Conservation (phyloP, 2,888 invertebrate species). For the Chironomus riparius region DNA sequence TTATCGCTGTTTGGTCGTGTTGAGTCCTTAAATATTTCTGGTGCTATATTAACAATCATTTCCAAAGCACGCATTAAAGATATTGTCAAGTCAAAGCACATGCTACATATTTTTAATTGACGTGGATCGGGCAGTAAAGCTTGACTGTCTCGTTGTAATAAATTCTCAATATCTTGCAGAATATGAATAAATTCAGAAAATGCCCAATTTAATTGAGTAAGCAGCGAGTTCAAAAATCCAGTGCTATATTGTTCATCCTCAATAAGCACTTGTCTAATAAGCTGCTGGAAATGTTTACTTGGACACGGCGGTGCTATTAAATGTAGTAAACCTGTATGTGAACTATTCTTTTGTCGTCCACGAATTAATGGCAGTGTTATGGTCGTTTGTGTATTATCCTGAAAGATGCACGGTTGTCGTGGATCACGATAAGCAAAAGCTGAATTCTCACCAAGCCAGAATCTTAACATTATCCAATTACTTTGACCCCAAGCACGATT, state of each 20-base stretch:
- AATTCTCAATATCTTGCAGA: conserved; percentile 69
- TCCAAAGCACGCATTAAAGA: conserved; percentile 69
- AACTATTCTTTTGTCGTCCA: conserved; percentile 40
- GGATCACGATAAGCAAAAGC: conserved; percentile 65
- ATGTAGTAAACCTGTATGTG: conserved; percentile 41
- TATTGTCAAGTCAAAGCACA: conserved; percentile 73
- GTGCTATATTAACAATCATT: conserved; percentile 61
- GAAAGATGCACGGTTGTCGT: conserved; percentile 47
- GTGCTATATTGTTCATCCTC: conserved; percentile 56
- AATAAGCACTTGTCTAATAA: conserved; percentile 53
- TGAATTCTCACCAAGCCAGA: conserved; percentile 78
- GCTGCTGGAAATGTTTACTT: conserved; percentile 41
- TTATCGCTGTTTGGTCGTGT: conserved; percentile 60
- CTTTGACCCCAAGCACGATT: conserved; percentile 76
- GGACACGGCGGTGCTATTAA: conserved; percentile 42
- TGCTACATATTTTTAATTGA: conserved; percentile 71
- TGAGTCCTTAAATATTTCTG: conserved; percentile 55
- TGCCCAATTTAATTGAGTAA: conserved; percentile 79
- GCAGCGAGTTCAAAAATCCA: conserved; percentile 63
- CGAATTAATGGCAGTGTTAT: conserved; percentile 37
- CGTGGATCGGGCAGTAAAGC: conserved; percentile 60
- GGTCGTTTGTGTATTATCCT: conserved; percentile 41
- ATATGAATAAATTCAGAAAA: conserved; percentile 80
- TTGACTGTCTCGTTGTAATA: conserved; percentile 46
- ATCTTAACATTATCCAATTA: conserved; percentile 72